These are phyloP conservation scores for Rotaria sp. DNA, from an alignment of 2,888 invertebrate genomes.

Conservation along the genomic window DNA sequence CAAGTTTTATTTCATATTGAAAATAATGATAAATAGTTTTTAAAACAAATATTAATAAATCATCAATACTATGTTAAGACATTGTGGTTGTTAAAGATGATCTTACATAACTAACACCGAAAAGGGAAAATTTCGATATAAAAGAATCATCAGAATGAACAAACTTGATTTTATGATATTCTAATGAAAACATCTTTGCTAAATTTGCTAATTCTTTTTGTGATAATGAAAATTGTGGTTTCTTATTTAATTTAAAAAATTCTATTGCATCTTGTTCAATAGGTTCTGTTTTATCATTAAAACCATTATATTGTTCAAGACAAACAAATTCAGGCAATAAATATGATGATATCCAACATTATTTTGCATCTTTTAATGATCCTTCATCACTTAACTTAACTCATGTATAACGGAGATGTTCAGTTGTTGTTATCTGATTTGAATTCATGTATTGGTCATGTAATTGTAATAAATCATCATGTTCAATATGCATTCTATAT, in stretches of 20 bases:
- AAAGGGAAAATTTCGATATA: background rate
- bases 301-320: conserved; percentile 5
- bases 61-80: background rate
- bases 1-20: conserved; percentile 30
- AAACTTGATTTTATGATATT: background rate
- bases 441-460: conserved; percentile 16
- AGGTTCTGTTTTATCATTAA: background rate
- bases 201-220: background rate
- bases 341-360: conserved; percentile 37
- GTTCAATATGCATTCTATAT: background rate
- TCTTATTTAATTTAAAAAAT: conserved; percentile 38
- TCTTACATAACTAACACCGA: background rate
- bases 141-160: background rate
- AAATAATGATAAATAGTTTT: conserved; percentile 34
- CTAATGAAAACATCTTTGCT: background rate
- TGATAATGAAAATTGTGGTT: conserved; percentile 32
- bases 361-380: conserved; percentile 20
- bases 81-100: background rate
- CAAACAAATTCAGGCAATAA: conserved; percentile 34
- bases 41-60: background rate
- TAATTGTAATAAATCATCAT: conserved; percentile 29
- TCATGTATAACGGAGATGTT: conserved; percentile 25
- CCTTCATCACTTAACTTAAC: conserved; percentile 35
- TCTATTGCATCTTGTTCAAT: conserved; percentile 35
- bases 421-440: background rate